Conservation (phyloP, 2,888 invertebrate species). For the Plagiodera versicolora region DNA sequence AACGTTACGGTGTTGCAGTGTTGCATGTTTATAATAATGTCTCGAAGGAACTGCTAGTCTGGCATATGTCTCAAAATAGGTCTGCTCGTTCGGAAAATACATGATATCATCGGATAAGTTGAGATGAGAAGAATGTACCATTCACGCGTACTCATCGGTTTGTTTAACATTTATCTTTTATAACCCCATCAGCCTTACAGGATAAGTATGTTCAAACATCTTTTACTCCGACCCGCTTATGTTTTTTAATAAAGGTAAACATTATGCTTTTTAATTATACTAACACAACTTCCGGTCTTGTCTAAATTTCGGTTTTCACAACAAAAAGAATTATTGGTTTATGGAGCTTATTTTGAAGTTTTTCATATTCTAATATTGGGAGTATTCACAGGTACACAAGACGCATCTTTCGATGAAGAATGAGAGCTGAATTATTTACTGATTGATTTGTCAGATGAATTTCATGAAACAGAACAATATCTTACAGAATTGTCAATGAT, state of each 20-base stretch:
- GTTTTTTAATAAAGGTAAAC: neutral
- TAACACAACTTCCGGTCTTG: neutral
- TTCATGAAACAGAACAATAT: too few species aligned
- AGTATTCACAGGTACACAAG: too few species aligned
- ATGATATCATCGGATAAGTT: neutral
- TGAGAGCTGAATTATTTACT: too few species aligned
- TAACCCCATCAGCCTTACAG: neutral
- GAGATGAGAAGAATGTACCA: neutral
- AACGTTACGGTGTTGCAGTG: neutral
- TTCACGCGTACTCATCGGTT: neutral
- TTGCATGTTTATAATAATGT: slow-evolving; percentile 13
- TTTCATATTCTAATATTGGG: too few species aligned
- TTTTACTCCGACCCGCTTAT: neutral
- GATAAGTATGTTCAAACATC: neutral
- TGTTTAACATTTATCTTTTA: neutral
- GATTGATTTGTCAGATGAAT: too few species aligned
- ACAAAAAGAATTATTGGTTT: too few species aligned
- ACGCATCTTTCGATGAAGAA: too few species aligned
- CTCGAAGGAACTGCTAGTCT: slow-evolving; percentile 13
- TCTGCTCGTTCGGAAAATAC: neutral
- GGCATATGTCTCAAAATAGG: slow-evolving; percentile 13
- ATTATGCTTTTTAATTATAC: neutral
- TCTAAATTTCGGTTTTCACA: neutral
- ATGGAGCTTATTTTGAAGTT: too few species aligned
- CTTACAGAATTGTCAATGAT: too few species aligned